Conservation (phyloP, 2,888 invertebrate species). For the Agriopis marginaria region DNA sequence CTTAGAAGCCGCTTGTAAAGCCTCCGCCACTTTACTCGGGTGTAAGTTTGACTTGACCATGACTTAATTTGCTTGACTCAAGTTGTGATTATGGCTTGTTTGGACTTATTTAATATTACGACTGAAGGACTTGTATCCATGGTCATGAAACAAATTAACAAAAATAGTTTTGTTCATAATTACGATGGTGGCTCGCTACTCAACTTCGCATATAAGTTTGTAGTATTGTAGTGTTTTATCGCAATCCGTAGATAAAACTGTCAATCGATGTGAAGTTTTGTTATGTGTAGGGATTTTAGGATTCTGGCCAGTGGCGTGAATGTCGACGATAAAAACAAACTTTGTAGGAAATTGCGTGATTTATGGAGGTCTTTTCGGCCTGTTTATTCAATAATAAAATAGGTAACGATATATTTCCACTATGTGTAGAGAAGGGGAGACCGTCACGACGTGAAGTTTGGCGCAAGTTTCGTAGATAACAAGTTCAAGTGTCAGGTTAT, state of each 20-base stretch:
- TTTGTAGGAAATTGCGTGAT: constrained; percentile 29
- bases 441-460: not conserved
- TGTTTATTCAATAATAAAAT: constrained; percentile 24
- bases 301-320: constrained; percentile 23
- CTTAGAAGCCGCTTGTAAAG: too few relatives aligned
- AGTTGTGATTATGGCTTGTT: too few relatives aligned
- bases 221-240: constrained; percentile 27
- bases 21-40: too few relatives aligned
- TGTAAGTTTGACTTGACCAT: too few relatives aligned
- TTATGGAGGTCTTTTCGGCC: constrained; percentile 19
- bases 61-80: too few relatives aligned
- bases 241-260: constrained; percentile 30
- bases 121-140: too few relatives aligned
- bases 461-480: not conserved
- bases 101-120: too few relatives aligned
- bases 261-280: constrained; percentile 33
- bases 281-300: constrained; percentile 23
- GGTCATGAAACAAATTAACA: too few relatives aligned
- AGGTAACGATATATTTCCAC: constrained; percentile 15
- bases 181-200: constrained; percentile 1
- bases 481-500: constrained; percentile 7
- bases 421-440: not conserved
- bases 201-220: not conserved
- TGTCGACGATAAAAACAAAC: constrained; percentile 27
- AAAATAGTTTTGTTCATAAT: too few relatives aligned